These are phyloP conservation scores for Oscheius sp. DNA, from an alignment of 2,888 invertebrate species.

Conservation along the genomic window DNA sequence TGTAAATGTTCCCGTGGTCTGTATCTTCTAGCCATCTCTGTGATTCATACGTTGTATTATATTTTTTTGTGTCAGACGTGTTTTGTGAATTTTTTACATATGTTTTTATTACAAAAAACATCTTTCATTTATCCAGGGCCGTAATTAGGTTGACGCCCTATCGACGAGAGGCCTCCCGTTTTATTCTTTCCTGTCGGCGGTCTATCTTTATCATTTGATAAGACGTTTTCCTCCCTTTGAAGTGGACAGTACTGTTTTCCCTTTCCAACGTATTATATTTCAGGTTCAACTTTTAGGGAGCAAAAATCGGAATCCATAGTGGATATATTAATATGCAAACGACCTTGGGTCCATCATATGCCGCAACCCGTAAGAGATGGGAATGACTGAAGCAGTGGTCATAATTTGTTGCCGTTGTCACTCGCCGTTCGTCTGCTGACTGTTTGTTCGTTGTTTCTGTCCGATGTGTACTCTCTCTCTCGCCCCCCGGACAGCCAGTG, in stretches of 20 bases:
- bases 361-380: background rate
- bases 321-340: background rate
- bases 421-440: background rate
- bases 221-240: too few relatives aligned
- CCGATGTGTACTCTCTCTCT: conserved; percentile 18
- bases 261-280: too few relatives aligned
- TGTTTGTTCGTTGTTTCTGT: conserved; percentile 18
- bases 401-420: background rate
- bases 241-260: background rate
- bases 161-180: background rate
- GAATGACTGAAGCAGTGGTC: too few relatives aligned
- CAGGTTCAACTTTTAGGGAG: too few relatives aligned
- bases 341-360: conserved; percentile 16
- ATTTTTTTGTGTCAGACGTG: background rate
- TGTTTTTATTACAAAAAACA: background rate
- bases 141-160: conserved; percentile 1
- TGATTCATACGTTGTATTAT: background rate
- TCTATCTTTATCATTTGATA: background rate
- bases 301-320: too few relatives aligned
- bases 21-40: background rate
- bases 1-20: background rate
- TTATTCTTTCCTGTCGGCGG: background rate
- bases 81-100: background rate
- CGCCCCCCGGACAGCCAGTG: conserved; percentile 1
- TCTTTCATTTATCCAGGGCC: too few relatives aligned